Percentiles rank a stretch among this genome's conserved stretches.
Conservation (phyloP, 1,140 invertebrate species). For the Archegozetes longisetosus region DNA sequence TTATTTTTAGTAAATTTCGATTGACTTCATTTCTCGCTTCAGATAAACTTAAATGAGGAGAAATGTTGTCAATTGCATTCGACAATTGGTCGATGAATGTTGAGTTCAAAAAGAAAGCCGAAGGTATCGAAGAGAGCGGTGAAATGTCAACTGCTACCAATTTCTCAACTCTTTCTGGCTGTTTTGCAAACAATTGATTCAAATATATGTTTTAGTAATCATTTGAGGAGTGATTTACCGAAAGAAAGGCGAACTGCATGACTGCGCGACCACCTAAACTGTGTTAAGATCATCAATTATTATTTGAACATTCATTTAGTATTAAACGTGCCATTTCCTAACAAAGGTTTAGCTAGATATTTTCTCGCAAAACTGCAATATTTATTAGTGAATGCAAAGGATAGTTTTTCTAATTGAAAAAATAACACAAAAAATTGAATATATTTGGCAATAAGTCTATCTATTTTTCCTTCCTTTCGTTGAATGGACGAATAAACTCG, state of each 20-base stretch:
- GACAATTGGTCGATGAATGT: background rate
- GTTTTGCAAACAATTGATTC: background rate
- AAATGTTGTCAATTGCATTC: background rate
- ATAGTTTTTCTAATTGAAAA: no score
- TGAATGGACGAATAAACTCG: no score
- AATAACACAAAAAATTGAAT: no score
- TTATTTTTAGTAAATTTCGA: background rate
- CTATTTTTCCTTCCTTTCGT: no score
- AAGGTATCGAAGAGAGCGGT: background rate
- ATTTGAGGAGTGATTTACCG: no score
- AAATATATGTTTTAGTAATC: no score
- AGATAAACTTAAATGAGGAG: background rate
- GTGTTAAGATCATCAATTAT: background rate
- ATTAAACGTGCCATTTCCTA: no score
- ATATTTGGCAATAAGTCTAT: no score
- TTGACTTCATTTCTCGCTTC: background rate
- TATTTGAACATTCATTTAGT: no score
- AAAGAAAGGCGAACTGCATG: slow-evolving; percentile 6
- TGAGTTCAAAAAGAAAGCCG: background rate
- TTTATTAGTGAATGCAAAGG: no score
- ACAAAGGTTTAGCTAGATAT: no score
- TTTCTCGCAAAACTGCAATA: no score
- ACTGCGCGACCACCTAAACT: slow-evolving; percentile 9
- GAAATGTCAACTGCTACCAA: slow-evolving; percentile 3
- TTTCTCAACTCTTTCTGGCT: slow-evolving; percentile 7